Percentiles rank a stretch among this genome's conserved stretches.
Evolutionary conservation across 2,888 invertebrate species (phyloP).

Genomic region (Epinotia bilunana): DNA sequence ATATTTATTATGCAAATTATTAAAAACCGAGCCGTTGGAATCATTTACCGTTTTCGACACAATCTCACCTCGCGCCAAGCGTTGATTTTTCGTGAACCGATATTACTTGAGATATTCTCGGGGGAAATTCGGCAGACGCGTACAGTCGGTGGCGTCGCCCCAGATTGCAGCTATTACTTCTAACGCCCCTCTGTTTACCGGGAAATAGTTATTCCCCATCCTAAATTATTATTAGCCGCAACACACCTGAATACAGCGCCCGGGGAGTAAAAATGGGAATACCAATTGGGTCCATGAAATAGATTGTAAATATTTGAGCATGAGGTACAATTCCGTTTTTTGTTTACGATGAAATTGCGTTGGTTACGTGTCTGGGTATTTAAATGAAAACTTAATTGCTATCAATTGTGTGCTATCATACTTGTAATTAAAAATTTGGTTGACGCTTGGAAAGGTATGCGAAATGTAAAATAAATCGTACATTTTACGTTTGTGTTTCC

Average conservation of each 20-base stretch:
- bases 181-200: constrained; percentile 75
- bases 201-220: constrained; percentile 73
- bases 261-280: constrained; percentile 63
- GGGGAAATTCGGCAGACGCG: constrained; percentile 77
- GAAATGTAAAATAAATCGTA: not conserved
- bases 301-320: constrained; percentile 42
- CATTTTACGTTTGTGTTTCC: not conserved
- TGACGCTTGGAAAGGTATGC: not conserved
- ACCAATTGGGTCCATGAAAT: constrained; percentile 65
- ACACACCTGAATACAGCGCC: constrained; percentile 60
- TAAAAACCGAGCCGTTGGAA: not conserved
- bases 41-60: constrained; percentile 20
- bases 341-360: not conserved
- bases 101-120: constrained; percentile 64
- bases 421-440: not conserved
- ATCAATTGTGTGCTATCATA: not conserved
- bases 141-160: constrained; percentile 61
- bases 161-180: constrained; percentile 81
- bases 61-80: constrained; percentile 26
- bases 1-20: too few relatives aligned
- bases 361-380: not conserved
- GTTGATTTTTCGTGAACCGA: constrained; percentile 52
- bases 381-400: not conserved
- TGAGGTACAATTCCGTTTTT: constrained; percentile 30
- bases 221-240: constrained; percentile 77